Conservation (phyloP, 2,113 vertebrate species). For the Corythornis madagascariensis region DNA sequence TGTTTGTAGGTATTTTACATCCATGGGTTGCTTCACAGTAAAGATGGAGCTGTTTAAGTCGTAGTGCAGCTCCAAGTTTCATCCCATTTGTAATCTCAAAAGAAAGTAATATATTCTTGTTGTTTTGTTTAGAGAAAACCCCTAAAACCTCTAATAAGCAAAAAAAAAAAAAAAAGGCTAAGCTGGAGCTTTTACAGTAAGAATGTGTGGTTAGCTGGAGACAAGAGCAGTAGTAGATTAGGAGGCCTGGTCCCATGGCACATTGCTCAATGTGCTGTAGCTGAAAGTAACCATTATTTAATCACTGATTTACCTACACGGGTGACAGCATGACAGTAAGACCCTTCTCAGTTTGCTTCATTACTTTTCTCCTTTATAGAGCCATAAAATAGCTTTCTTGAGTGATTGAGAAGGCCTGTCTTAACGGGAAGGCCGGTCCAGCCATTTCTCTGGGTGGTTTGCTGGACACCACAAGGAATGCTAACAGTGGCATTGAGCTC, state of each 20-base stretch:
- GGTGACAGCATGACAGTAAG: neutral
- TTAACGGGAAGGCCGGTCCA: neutral
- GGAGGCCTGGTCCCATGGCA: neutral
- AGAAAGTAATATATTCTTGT: neutral
- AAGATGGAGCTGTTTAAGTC: neutral
- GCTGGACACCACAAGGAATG: neutral
- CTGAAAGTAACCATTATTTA: conserved; percentile 2
- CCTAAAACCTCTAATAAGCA: neutral
- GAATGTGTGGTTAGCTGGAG: neutral
- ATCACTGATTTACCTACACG: neutral
- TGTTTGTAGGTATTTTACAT: neutral
- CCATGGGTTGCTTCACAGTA: neutral
- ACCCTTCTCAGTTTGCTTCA: neutral
- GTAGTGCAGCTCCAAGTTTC: neutral
- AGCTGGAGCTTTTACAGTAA: neutral
- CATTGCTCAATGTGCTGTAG: neutral
- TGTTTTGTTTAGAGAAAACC: neutral
- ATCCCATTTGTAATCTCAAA: neutral
- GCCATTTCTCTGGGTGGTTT: neutral
- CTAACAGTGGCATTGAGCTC: rapidly evolving
- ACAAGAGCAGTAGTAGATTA: neutral
- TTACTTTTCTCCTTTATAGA: neutral
- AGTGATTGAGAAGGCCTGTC: neutral
- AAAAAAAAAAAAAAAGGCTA: neutral
- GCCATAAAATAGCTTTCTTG: neutral